Percentiles rank a stretch among this genome's conserved stretches.
These are phyloP conservation scores for Galeopsomyia nigrocyanea DNA, from an alignment of 2,888 invertebrate genomes.

Conservation along the genomic window DNA sequence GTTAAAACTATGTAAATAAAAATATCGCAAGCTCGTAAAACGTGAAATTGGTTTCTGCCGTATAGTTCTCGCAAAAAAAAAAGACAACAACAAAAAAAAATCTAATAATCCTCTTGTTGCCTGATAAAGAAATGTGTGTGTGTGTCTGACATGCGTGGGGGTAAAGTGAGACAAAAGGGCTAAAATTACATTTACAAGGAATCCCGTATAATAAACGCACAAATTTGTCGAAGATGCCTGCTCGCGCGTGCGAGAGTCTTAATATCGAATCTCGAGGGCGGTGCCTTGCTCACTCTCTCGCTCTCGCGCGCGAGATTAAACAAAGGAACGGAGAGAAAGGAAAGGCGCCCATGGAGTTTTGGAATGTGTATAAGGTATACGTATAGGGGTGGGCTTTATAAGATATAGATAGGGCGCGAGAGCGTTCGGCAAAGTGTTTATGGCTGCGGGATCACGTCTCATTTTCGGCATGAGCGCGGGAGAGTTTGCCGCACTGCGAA, in stretches of 20 bases:
- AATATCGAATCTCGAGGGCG: conserved; percentile 30
- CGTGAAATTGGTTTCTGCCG: no score
- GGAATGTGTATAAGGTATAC: conserved; percentile 8
- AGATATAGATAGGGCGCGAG: conserved; percentile 36
- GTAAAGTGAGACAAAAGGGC: no score
- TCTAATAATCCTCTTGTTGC: no score
- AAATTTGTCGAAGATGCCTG: background rate
- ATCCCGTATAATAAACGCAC: background rate
- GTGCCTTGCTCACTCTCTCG: conserved; percentile 29
- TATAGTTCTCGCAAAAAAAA: no score
- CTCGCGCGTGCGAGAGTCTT: conserved; percentile 14
- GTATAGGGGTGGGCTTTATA: background rate
- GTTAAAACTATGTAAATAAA: no score
- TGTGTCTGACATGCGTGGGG: no score
- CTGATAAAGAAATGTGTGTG: no score
- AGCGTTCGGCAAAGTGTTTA: conserved; percentile 30
- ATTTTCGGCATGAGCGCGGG: background rate
- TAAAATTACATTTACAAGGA: no score
- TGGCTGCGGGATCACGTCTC: background rate
- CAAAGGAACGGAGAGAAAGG: conserved; percentile 53
- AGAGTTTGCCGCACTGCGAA: conserved; percentile 9
- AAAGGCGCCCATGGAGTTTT: background rate
- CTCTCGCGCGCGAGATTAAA: conserved; percentile 55
- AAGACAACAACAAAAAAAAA: no score
- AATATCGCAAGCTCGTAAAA: no score